Percentiles rank a stretch among this genome's conserved stretches.
Conservation (phyloP, 2,797 vertebrate genomes). For the Gastrophryne carolinensis region DNA sequence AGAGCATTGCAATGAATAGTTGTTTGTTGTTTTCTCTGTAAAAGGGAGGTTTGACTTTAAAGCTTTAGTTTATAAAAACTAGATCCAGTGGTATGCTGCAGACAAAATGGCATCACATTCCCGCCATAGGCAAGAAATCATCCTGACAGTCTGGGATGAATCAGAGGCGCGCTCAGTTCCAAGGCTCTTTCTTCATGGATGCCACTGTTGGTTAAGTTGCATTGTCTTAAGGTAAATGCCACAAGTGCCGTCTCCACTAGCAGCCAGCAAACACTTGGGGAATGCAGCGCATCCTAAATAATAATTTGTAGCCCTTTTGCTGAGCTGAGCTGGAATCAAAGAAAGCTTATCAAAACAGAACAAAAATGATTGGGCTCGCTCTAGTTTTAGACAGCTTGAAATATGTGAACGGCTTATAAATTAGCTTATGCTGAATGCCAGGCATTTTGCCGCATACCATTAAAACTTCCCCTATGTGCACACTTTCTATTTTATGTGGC, state of each 20-base stretch:
- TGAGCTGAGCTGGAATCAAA: constrained; percentile 54
- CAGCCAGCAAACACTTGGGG: constrained; percentile 55
- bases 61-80: no score
- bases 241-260: constrained; percentile 55
- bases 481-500: constrained; percentile 6
- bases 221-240: constrained; percentile 56
- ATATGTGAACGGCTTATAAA: constrained; percentile 44
- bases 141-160: constrained; percentile 45
- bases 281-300: constrained; percentile 59
- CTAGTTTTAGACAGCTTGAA: constrained; percentile 50
- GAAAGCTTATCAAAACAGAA: constrained; percentile 55
- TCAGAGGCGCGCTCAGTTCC: constrained; percentile 54
- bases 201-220: constrained; percentile 50
- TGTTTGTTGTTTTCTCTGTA: no score
- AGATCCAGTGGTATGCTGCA: not conserved
- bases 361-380: constrained; percentile 51
- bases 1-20: no score
- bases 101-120: not conserved
- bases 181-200: constrained; percentile 4
- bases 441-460: constrained; percentile 18
- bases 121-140: constrained; percentile 49
- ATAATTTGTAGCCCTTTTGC: constrained; percentile 57
- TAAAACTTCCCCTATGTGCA: not conserved
- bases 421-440: constrained; percentile 17
- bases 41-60: no score